phyloP scores from a whole-genome alignment of 2,888 invertebrate genomes.

The Polymixis lichenea region DNA sequence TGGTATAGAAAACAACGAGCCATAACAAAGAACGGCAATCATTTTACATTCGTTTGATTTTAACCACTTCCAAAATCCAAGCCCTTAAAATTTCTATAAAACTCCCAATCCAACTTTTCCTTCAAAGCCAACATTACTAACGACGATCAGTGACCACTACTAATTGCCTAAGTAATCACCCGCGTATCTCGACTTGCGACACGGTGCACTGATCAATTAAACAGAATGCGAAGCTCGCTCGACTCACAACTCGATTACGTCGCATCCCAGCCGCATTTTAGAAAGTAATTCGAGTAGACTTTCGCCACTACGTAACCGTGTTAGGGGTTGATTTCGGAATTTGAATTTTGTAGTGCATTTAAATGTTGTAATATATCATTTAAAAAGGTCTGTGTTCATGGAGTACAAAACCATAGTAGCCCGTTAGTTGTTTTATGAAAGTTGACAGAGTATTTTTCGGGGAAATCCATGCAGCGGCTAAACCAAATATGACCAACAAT shows the following conservation, averaged over 20 bases:
- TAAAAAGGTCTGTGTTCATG: background rate
- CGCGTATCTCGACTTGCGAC: slow-evolving; percentile 59
- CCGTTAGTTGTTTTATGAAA: background rate
- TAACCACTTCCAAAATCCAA: background rate
- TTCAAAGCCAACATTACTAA: slow-evolving; percentile 39
- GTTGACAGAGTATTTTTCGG: background rate
- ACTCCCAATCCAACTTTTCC: slow-evolving; percentile 20
- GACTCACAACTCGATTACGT: slow-evolving; percentile 77
- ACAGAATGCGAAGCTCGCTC: slow-evolving; percentile 70
- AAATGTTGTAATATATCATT: slow-evolving; percentile 5
- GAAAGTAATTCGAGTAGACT: slow-evolving; percentile 80
- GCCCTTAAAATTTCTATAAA: background rate
- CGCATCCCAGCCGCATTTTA: slow-evolving; percentile 71
- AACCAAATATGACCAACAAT: background rate
- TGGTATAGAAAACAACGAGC: background rate
- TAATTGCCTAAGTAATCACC: slow-evolving; percentile 68
- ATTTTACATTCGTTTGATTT: too few species aligned
- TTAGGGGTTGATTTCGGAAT: slow-evolving; percentile 68
- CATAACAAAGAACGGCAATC: background rate
- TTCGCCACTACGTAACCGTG: slow-evolving; percentile 68
- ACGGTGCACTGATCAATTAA: slow-evolving; percentile 73
- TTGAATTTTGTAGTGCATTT: slow-evolving; percentile 56
- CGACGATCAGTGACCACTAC: slow-evolving; percentile 64
- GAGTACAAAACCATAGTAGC: too few species aligned
- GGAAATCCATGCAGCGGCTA: background rate